A percentile compares a stretch with the other conserved stretches of the same genome.
These are phyloP conservation scores for Zingel zingel DNA, from an alignment of 2,113 vertebrate species.

Conservation along the genomic window DNA sequence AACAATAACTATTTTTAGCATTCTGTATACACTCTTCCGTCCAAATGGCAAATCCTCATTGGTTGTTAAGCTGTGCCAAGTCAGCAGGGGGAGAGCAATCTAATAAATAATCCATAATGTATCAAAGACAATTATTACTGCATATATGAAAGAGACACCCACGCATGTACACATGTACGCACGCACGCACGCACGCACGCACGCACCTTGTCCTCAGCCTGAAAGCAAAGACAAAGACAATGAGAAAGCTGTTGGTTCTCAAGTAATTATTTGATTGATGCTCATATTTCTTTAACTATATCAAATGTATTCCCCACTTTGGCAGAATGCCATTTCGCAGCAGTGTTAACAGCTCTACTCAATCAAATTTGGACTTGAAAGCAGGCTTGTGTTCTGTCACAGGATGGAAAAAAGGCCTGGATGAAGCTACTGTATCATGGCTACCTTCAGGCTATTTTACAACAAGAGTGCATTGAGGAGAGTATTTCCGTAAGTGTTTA, in stretches of 20 bases:
- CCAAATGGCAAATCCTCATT: conserved; percentile 40
- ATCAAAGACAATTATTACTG: conserved; percentile 56
- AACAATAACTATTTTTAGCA: conserved; percentile 40
- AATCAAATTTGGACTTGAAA: conserved; percentile 49
- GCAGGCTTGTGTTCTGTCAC: conserved; percentile 50
- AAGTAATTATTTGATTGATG: conserved; percentile 44
- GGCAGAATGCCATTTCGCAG: conserved; percentile 21
- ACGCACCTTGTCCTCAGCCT: neutral
- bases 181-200: neutral
- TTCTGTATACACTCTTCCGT: conserved; percentile 6
- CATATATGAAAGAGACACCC: conserved; percentile 34
- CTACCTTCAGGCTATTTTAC: conserved; percentile 64
- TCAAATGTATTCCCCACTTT: conserved; percentile 39
- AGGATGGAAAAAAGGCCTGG: conserved; percentile 16
- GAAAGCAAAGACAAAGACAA: conserved; percentile 16
- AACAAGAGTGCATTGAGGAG: conserved; percentile 66
- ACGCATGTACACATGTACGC: neutral
- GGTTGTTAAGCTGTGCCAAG: conserved; percentile 44
- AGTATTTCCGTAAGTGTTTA: conserved; percentile 32
- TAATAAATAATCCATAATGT: conserved; percentile 54
- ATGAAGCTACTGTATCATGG: conserved; percentile 50
- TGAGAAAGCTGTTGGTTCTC: conserved; percentile 17
- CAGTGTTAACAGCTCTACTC: conserved; percentile 28
- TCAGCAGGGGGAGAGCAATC: conserved; percentile 12
- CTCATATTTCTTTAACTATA: conserved; percentile 50